These are phyloP conservation scores for Mizuhopecten yessoensis DNA, from an alignment of 1,140 invertebrate genomes.

Conservation along the genomic window DNA sequence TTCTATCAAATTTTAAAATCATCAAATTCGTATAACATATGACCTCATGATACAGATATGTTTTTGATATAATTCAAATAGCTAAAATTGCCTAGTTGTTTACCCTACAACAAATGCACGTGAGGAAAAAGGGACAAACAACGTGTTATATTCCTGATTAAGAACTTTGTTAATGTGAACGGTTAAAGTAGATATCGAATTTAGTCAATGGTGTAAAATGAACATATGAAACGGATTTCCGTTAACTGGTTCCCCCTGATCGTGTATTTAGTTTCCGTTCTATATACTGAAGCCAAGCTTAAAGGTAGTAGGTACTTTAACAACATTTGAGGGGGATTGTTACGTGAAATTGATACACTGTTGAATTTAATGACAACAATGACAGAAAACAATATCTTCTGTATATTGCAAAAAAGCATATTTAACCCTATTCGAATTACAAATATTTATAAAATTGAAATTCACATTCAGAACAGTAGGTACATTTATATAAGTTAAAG, in stretches of 20 bases:
- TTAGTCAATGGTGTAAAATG: conserved; percentile 15
- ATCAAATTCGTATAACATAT: background rate
- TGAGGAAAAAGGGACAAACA: background rate
- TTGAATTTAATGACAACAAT: background rate
- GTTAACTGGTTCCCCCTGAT: background rate
- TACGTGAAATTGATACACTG: conserved; percentile 18
- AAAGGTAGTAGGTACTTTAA: background rate
- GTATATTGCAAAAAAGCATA: conserved; percentile 25
- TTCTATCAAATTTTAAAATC: background rate
- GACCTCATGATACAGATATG: background rate
- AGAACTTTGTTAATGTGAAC: background rate
- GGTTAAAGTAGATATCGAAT: conserved; percentile 9
- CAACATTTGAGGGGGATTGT: background rate
- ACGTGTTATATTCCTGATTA: background rate
- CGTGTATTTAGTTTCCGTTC: conserved; percentile 6
- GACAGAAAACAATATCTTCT: conserved; percentile 39
- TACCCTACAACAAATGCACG: background rate
- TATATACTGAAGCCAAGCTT: background rate
- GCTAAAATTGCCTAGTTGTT: background rate
- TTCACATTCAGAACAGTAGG: background rate
- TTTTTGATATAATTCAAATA: conserved; percentile 11
- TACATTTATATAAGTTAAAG: background rate
- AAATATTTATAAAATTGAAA: conserved; percentile 31
- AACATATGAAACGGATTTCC: conserved; percentile 7
- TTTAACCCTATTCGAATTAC: conserved; percentile 20